Evolutionary conservation across 64 coral and sea anemone species (phyloP), one percentile per base, ranked within the genome.

Genomic region (Catalaphyllia jardinei): DNA sequence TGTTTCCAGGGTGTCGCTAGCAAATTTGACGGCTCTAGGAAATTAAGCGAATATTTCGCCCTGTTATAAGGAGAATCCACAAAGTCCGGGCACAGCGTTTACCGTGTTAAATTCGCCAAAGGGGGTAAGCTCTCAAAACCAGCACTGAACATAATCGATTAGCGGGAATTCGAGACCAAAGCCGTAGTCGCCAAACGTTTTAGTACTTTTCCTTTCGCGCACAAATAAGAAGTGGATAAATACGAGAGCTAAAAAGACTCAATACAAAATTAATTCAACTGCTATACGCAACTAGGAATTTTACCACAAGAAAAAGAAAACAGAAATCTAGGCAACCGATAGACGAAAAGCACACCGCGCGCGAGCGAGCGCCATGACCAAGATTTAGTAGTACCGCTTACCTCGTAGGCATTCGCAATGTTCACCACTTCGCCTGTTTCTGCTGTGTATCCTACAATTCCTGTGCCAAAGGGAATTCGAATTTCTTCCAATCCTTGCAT

Each of bases 401-500:
- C 97, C 94, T 99, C 97, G 46, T 99, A 95, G 61, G 97, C 97
- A 79, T 99, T 89, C 59, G 94, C 93, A 88, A 99, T 99, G 75
- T 99, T 99, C 29, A 99, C 97, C 5, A 94, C 92, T 51, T 99
- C 97, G 77, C 97, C 97, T 18, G 94, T 99, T 72, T 92, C 97
- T 75, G 97, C 97, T 0, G 92, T 92, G 38, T 99, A 99, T 19
- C 97, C 97, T 65, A 99, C 97, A 63, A 99, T 95, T 88, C 97
- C 97, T 57, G 97, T 99, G 29, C 97, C 97, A 78, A 87, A 72
- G 42, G 97, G 97, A 88, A 99, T 95, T 86, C 94, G 89, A 61
- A 99, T 99, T 99, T 99, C 97, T 69, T 99, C 97, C 42, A 99
- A 91, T 52, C 93, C 88, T 88, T 95, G 90, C 72, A 99, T 91